Conservation (phyloP, 2,797 vertebrate species). For the Megalops cyprinoides region DNA sequence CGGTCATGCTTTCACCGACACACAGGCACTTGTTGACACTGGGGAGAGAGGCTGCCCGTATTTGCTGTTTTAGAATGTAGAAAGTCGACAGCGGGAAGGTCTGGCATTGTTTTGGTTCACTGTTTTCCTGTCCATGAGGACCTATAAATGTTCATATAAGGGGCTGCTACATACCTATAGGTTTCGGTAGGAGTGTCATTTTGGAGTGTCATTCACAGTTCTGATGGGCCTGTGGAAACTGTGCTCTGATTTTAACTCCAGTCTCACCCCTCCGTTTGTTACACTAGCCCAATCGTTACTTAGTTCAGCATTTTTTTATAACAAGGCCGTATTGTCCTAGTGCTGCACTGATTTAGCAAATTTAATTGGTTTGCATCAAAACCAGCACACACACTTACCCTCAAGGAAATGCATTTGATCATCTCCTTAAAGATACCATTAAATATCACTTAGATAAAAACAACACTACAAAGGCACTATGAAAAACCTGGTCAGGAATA, state of each 20-base stretch:
- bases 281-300: background rate
- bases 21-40: constrained; percentile 71
- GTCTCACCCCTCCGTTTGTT: background rate
- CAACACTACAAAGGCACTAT: background rate
- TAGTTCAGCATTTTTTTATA: background rate
- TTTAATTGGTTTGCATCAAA: too few species aligned
- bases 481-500: background rate
- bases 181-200: background rate
- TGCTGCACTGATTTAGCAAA: too few species aligned
- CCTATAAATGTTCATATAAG: background rate
- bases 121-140: constrained; percentile 1
- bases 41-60: constrained; percentile 46
- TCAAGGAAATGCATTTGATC: background rate
- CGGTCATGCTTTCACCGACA: constrained; percentile 58
- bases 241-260: background rate
- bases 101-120: background rate
- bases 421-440: too few species aligned
- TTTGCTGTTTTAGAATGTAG: constrained; percentile 15
- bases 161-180: background rate
- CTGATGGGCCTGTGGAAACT: background rate
- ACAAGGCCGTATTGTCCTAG: background rate
- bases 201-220: too few species aligned
- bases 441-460: too few species aligned
- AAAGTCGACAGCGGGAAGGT: background rate
- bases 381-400: background rate